phyloP scores from a whole-genome alignment of 2,888 invertebrate genomes.

The Idaea aversata region DNA sequence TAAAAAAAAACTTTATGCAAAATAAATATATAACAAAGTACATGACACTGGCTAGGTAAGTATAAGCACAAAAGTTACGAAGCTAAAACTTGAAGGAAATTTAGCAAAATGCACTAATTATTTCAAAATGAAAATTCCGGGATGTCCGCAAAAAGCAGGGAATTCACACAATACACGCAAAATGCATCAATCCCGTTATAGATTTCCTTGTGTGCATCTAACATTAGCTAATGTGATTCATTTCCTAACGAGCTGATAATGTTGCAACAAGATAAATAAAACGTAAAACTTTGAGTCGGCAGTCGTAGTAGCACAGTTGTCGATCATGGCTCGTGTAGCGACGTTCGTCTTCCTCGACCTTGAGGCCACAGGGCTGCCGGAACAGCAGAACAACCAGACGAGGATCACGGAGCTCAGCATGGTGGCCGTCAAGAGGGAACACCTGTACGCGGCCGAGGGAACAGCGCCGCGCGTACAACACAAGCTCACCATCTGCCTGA shows the following conservation, averaged over 20 bases:
- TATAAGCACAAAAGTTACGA: no score
- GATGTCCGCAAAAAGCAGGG: no score
- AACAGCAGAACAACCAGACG: conserved; percentile 71
- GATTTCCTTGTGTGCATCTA: background rate
- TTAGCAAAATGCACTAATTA: no score
- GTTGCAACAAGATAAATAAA: background rate
- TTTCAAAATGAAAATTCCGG: no score
- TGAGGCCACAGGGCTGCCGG: conserved; percentile 85
- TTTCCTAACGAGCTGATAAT: background rate
- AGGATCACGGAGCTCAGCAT: conserved; percentile 86
- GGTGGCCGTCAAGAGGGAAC: conserved; percentile 78
- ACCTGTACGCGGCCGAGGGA: conserved; percentile 60
- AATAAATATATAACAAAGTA: no score
- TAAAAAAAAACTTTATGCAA: no score
- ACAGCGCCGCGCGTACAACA: conserved; percentile 83
- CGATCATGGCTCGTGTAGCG: conserved; percentile 54
- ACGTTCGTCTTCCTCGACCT: conserved; percentile 86
- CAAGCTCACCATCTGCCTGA: conserved; percentile 85
- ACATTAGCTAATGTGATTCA: background rate
- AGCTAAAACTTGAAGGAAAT: no score
- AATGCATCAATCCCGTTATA: background rate
- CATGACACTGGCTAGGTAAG: no score
- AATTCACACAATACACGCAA: no score
- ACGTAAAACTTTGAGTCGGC: background rate
- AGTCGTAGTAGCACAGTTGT: background rate